phyloP scores from a whole-genome alignment of 2,113 vertebrate genomes.

The Mastomys coucha region DNA sequence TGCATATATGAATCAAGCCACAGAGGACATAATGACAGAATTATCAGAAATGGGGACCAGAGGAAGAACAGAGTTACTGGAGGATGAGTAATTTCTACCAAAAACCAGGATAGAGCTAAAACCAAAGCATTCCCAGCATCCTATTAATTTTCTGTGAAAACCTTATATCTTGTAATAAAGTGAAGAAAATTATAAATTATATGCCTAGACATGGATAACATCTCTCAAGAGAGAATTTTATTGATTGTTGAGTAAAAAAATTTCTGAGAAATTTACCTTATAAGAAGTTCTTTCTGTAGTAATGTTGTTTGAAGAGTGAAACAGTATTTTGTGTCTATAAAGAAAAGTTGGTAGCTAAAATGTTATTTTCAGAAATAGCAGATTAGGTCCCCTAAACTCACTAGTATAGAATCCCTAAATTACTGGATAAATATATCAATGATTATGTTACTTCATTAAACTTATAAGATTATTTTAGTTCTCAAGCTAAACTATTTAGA shows the following conservation, averaged over 20 bases:
- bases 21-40: background rate
- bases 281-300: background rate
- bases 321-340: background rate
- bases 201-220: background rate
- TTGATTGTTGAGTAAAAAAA: background rate
- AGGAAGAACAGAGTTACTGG: background rate
- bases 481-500: background rate
- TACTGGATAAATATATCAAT: background rate
- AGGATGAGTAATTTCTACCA: background rate
- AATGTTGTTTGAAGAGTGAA: background rate
- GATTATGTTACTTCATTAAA: background rate
- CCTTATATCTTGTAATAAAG: background rate
- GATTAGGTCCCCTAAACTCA: background rate
- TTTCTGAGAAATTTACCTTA: conserved; percentile 2
- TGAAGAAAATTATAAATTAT: background rate
- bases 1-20: background rate
- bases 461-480: background rate
- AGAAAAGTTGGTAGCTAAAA: background rate
- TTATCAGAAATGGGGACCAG: background rate
- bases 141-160: background rate
- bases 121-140: background rate
- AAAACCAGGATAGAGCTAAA: background rate
- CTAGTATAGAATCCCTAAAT: background rate
- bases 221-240: background rate
- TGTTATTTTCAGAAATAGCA: background rate